These are phyloP conservation scores for Himalopsyche japonica DNA, from an alignment of 2,888 invertebrate species.

Conservation along the genomic window DNA sequence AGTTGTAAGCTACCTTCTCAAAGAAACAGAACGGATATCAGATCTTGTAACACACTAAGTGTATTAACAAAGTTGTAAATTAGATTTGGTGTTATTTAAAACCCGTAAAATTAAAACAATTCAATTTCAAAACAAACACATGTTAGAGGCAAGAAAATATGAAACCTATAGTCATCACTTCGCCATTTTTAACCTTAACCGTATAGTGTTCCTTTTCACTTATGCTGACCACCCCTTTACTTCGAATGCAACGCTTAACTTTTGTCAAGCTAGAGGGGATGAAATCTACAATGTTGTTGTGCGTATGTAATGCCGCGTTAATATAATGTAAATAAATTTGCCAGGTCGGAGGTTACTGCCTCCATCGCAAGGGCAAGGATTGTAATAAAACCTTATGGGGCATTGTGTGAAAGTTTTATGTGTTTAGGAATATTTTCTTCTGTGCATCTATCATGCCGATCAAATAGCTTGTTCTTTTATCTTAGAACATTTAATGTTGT, in stretches of 20 bases:
- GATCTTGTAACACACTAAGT: no score
- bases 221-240: not conserved
- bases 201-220: not conserved
- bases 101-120: no score
- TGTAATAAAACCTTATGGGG: slow-evolving; percentile 37
- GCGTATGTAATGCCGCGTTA: slow-evolving; percentile 10
- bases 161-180: no score
- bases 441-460: slow-evolving; percentile 27
- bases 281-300: not conserved
- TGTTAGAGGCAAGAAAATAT: no score
- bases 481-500: slow-evolving; percentile 18
- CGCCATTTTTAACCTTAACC: no score
- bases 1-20: no score
- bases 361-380: slow-evolving; percentile 24
- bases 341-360: slow-evolving; percentile 18
- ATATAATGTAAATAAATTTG: slow-evolving; percentile 32
- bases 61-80: no score
- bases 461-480: slow-evolving; percentile 20
- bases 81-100: no score
- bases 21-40: no score
- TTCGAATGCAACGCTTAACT: not conserved
- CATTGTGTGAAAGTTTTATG: slow-evolving; percentile 36
- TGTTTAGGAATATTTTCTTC: slow-evolving; percentile 22
- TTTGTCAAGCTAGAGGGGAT: not conserved
- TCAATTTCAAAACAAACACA: no score